Conservation (phyloP, 2,888 invertebrate genomes). For the Melitaea athalia region DNA sequence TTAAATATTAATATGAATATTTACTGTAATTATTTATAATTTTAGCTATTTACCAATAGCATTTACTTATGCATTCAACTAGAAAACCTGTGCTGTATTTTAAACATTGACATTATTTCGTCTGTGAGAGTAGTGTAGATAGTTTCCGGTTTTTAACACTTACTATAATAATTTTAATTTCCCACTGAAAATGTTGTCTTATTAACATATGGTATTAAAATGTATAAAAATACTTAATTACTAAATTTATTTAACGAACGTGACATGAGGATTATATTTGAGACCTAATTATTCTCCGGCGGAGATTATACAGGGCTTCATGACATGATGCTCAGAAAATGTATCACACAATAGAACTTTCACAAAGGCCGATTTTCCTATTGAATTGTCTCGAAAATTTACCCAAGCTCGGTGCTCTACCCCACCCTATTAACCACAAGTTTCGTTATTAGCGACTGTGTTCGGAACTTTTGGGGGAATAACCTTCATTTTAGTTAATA, state of each 20-base stretch:
- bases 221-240: neutral
- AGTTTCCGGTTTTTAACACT: neutral
- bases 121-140: neutral
- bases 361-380: conserved; percentile 77
- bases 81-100: no score
- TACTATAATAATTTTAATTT: no score
- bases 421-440: conserved; percentile 72
- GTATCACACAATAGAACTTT: conserved; percentile 66
- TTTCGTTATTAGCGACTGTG: conserved; percentile 79
- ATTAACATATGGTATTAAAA: no score
- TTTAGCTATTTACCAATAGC: neutral
- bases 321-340: conserved; percentile 51
- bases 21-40: neutral
- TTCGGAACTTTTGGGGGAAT: conserved; percentile 76
- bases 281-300: conserved; percentile 32
- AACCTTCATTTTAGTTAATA: conserved; percentile 78
- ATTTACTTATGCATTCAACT: neutral
- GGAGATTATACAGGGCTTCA: conserved; percentile 30
- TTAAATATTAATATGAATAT: conserved; percentile 21
- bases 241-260: neutral
- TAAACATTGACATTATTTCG: no score
- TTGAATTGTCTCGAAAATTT: conserved; percentile 74
- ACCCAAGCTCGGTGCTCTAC: conserved; percentile 45
- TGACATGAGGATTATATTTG: conserved; percentile 15
- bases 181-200: no score